Evolutionary conservation across 2,113 vertebrate genomes (phyloP).

Genomic region (Peromyscus maniculatus): DNA sequence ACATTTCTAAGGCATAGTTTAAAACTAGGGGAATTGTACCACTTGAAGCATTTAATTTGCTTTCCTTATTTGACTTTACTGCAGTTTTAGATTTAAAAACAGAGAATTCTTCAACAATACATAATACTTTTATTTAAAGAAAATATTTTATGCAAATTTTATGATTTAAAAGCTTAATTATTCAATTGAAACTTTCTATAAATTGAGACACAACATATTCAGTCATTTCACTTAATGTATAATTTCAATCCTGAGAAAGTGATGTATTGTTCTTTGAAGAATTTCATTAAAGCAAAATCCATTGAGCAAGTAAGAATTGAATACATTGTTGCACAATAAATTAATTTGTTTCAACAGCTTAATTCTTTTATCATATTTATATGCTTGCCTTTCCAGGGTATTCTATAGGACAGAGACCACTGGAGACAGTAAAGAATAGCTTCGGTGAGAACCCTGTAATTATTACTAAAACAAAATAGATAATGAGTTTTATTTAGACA

Average conservation of each 20-base stretch:
- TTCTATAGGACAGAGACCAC: constrained; percentile 84
- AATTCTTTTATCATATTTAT: constrained; percentile 91
- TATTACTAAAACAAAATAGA: constrained; percentile 89
- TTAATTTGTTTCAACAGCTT: constrained; percentile 91
- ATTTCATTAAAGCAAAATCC: constrained; percentile 90
- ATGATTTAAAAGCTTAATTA: constrained; percentile 86
- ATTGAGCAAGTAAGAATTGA: constrained; percentile 88
- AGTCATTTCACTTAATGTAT: constrained; percentile 86
- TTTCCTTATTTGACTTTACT: constrained; percentile 82
- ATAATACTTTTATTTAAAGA: constrained; percentile 76
- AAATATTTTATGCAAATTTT: constrained; percentile 85
- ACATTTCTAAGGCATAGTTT: constrained; percentile 2
- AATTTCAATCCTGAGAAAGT: constrained; percentile 87
- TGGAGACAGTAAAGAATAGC: constrained; percentile 84
- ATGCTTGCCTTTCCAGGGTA: constrained; percentile 85
- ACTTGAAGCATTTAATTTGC: constrained; percentile 47
- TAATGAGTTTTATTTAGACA: constrained; percentile 87
- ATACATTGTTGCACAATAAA: constrained; percentile 88
- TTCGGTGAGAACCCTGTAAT: constrained; percentile 85
- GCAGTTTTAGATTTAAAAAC: constrained; percentile 75
- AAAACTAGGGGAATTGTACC: neutral
- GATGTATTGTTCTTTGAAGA: constrained; percentile 87
- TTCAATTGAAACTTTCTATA: constrained; percentile 83
- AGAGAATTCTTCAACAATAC: constrained; percentile 73
- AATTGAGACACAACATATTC: constrained; percentile 84